Percentiles rank a stretch among this genome's conserved stretches.
Evolutionary conservation across 1,140 invertebrate species (phyloP).

Genomic region (Tachypleus tridentatus): DNA sequence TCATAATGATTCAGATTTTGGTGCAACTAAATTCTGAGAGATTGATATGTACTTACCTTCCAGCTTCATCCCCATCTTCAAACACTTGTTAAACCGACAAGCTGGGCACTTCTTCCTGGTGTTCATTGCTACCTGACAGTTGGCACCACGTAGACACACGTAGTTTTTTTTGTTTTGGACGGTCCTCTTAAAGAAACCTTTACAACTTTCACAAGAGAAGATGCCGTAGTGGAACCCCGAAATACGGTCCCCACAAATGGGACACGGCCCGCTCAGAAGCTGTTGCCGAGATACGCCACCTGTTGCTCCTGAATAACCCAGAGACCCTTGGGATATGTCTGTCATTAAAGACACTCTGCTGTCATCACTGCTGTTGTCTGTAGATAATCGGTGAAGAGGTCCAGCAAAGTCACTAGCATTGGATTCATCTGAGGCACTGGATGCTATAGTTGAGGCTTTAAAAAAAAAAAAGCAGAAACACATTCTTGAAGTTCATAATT

Average conservation of each 20-base stretch:
- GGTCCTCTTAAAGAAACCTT: conserved; percentile 96
- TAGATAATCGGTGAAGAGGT: conserved; percentile 14
- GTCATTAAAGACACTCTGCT: conserved; percentile 8
- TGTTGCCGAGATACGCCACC: conserved; percentile 23
- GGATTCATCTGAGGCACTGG: conserved; percentile 23
- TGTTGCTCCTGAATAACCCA: conserved; percentile 11
- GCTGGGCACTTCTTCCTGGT: conserved; percentile 94
- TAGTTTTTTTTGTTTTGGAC: conserved; percentile 97
- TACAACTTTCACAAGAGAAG: conserved; percentile 92
- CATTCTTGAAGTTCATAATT: no score
- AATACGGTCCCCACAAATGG: conserved; percentile 89
- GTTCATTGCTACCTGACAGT: conserved; percentile 75
- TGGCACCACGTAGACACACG: conserved; percentile 77
- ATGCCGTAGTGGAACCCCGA: conserved; percentile 93
- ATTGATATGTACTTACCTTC: conserved; percentile 50
- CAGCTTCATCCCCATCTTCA: conserved; percentile 91
- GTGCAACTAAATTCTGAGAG: neutral
- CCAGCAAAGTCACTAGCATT: conserved; percentile 21
- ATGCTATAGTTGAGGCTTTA: neutral
- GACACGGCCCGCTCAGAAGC: conserved; percentile 57
- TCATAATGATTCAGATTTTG: no score
- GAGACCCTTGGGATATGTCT: conserved; percentile 14
- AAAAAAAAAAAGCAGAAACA: no score
- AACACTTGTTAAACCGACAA: conserved; percentile 92
- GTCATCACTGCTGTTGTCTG: conserved; percentile 17